phyloP scores from a whole-genome alignment of 2,888 invertebrate genomes.

The Trichacis sp. region DNA sequence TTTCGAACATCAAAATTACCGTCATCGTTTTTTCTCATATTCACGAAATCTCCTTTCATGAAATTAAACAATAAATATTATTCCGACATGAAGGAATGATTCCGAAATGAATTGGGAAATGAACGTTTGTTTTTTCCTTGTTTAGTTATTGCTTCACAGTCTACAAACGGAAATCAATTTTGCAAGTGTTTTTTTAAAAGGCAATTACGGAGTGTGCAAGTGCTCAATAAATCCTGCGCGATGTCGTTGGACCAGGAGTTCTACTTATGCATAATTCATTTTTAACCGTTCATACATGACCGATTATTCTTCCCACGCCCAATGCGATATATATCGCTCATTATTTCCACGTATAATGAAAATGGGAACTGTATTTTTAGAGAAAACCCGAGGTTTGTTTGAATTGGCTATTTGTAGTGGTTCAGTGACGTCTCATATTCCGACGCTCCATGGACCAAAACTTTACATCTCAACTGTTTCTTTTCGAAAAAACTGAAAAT shows the following conservation, averaged over 20 bases:
- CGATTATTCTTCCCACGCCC: slow-evolving; percentile 16
- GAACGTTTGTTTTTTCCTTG: too few relatives aligned
- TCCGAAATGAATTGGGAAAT: too few relatives aligned
- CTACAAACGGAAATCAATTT: slow-evolving; percentile 4
- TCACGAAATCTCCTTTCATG: too few relatives aligned
- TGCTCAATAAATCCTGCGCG: slow-evolving; percentile 17
- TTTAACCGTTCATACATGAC: slow-evolving; percentile 21
- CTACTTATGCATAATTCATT: slow-evolving; percentile 22
- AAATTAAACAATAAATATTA: too few relatives aligned
- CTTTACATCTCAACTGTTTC: not conserved
- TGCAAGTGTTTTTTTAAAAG: slow-evolving; percentile 15
- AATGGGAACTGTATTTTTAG: slow-evolving; percentile 52
- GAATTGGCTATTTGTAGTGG: slow-evolving; percentile 57
- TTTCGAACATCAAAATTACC: too few relatives aligned
- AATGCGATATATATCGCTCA: slow-evolving; percentile 19
- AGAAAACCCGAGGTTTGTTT: slow-evolving; percentile 56
- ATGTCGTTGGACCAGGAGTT: slow-evolving; percentile 9
- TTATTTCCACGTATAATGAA: slow-evolving; percentile 31
- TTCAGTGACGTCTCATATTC: slow-evolving; percentile 40
- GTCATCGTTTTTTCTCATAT: not conserved
- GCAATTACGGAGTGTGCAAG: slow-evolving; percentile 7
- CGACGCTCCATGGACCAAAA: not conserved
- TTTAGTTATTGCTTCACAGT: too few relatives aligned
- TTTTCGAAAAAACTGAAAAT: too few relatives aligned
- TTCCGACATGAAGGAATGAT: too few relatives aligned